Base-by-base conservation (phyloP, 2,888 invertebrate genomes). In the Synanthedon formicaeformis region DNA sequence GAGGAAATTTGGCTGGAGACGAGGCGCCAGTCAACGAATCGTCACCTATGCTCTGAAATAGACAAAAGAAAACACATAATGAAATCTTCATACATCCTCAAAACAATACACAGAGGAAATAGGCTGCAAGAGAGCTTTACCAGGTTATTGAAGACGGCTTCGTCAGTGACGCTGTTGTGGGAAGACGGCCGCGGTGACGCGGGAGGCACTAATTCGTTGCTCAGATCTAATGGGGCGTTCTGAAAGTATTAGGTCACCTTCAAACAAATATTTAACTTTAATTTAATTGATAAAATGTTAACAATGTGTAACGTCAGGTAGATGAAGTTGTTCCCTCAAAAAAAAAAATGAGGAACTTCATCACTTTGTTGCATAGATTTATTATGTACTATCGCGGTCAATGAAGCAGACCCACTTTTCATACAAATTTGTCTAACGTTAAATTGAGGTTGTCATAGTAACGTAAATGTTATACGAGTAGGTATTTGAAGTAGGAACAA, bases 21-120 rank as follows among this genome's bases (percentile, higher is more conserved):
- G 89, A 84, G 3, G 89, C 78, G 67, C 90, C 90, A 65, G 90
- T 68, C 55, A 78, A 83, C 50, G 80, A 72, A 48, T 85, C 85
- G 53, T 87, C 85, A 1, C 34, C 34, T 2, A 34, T 10, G 34
- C 34, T 34, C 34, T 34, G 34, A 10, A 34, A 79, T 71, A 67
- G 40, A 55, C 52, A 48, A 34, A 34, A 52, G 34, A 51, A 14
- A n/a, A 45, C 14, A 2, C n/a, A n/a, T 23, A 40, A 48, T 48
- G 48, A 48, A 48, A 11, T 40, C 23, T 16, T 41, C 23, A 48
- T 16, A 49, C 10, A 51, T 11, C 5, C 23, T 41, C 16, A 50
- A 34, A 34, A 2, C 34, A 10, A 6, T 34, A 23, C 50, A 14
- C 2, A 48, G 8, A 16, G 13, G 10, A 34, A n/a, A 1, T 34